phyloP scores from a whole-genome alignment of 2,797 vertebrate species.

The Cottoperca gobio region DNA sequence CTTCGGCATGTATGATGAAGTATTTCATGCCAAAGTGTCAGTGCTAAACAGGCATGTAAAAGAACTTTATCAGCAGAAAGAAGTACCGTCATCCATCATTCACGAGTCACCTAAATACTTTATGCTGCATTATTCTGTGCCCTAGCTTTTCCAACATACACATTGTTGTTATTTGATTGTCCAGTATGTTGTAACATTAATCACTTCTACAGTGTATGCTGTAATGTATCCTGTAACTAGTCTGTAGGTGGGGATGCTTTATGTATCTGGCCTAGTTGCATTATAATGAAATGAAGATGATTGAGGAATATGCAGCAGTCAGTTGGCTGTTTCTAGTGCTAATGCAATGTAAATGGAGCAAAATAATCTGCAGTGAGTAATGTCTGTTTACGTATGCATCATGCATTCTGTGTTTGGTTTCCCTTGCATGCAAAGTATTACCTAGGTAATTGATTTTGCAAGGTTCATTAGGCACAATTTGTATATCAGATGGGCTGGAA shows the following conservation, averaged over 20 bases:
- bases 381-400: conserved; percentile 85
- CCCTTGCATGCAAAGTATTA: conserved; percentile 83
- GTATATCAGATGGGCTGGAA: conserved; percentile 85
- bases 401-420: conserved; percentile 78
- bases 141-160: conserved; percentile 19
- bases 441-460: conserved; percentile 85
- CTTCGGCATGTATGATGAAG: conserved; percentile 41
- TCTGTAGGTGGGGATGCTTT: conserved; percentile 57
- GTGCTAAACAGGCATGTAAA: conserved; percentile 45
- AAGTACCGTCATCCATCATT: conserved; percentile 61
- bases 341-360: conserved; percentile 86
- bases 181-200: conserved; percentile 44
- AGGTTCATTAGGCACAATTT: conserved; percentile 86
- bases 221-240: conserved; percentile 36
- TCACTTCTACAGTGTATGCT: conserved; percentile 41
- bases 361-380: conserved; percentile 83
- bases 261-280: conserved; percentile 75
- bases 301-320: conserved; percentile 77
- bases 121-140: conserved; percentile 32
- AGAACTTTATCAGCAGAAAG: conserved; percentile 46
- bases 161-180: conserved; percentile 37
- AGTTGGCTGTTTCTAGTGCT: conserved; percentile 69
- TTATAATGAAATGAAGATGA: conserved; percentile 81
- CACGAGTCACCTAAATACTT: conserved; percentile 45
- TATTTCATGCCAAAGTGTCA: conserved; percentile 34